Evolutionary conservation across 2,113 vertebrate genomes (phyloP), one percentile per base, ranked within the genome.

Genomic region (Leptosomus discolor): DNA sequence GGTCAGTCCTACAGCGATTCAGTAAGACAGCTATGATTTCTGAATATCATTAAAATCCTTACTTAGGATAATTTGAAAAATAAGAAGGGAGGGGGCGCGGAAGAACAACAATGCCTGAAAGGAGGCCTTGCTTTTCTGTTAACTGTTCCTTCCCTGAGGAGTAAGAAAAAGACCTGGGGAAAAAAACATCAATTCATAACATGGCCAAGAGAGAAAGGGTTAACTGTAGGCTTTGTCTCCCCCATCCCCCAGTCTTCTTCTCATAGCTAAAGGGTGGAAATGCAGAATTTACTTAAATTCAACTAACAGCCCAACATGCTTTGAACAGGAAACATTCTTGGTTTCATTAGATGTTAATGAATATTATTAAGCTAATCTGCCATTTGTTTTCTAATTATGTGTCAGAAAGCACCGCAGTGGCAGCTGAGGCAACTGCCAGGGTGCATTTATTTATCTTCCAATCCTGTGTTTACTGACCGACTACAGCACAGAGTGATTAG

Each of bases 21-120:
- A 98, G 98, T 94, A 97, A 98, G 98, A 98, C 98, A 98, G 98
- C 98, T 98, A 97, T 98, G 98, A 98, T 98, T 98, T 98, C 98
- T 98, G 98, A 98, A 98, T 98, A 98, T 98, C 97, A 97, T 98
- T 98, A 98, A 98, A 98, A 98, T 98, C 97, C 97, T 98, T 97
- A 95, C 97, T 98, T 97, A 97, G 97, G 94, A 98, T 96, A 96
- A 93, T 95, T 97, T 96, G 45, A 86, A 85, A 15, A 80, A 64
- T 56, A 71, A 45, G 29, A 60, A 65, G 26, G 84, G 85, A 79
- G 63, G 32, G 39, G 30, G 23, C 1, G 4, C 2, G 18, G 97
- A 97, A 98, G 93, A 98, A 98, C 95, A 98, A 96, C 97, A 98
- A 71, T 96, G 98, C 91, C 96, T 97, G 97, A 97, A 96, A 97